These are phyloP conservation scores for Conopomorpha cramerella DNA, from an alignment of 1,140 invertebrate genomes.

Conservation along the genomic window DNA sequence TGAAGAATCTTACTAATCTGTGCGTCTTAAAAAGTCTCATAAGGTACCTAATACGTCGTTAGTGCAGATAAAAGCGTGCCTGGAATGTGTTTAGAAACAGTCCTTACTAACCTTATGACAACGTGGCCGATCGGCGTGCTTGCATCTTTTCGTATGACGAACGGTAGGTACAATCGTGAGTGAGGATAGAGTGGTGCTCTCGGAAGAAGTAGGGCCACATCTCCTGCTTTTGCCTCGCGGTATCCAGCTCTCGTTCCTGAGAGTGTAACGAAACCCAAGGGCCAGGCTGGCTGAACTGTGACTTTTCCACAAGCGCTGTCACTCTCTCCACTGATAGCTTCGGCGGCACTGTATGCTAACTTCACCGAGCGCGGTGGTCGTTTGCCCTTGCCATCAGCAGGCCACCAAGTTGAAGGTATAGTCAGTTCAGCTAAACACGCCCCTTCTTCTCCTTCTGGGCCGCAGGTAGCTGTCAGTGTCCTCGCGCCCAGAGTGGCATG, in stretches of 20 bases:
- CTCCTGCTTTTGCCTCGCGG: constrained; percentile 80
- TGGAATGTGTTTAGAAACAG: constrained; percentile 3
- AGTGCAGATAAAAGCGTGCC: background rate
- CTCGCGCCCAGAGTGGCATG: constrained; percentile 68
- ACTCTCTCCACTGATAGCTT: constrained; percentile 71
- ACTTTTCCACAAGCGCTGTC: constrained; percentile 70
- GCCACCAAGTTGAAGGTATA: constrained; percentile 88
- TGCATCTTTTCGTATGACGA: constrained; percentile 74
- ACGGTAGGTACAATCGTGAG: constrained; percentile 84
- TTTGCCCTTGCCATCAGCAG: constrained; percentile 65
- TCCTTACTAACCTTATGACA: constrained; percentile 73
- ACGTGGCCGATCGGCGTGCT: constrained; percentile 74
- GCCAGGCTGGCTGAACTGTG: constrained; percentile 74
- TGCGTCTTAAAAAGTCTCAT: too few relatives aligned
- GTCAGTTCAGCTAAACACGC: constrained; percentile 82
- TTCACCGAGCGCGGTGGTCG: constrained; percentile 71
- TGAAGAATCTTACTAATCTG: too few relatives aligned
- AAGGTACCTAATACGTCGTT: too few relatives aligned
- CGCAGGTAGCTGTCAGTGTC: constrained; percentile 79
- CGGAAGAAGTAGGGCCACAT: constrained; percentile 82
- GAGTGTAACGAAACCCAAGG: constrained; percentile 72
- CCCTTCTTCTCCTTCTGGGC: constrained; percentile 85
- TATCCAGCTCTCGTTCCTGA: constrained; percentile 78
- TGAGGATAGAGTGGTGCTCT: constrained; percentile 84
- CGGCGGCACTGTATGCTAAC: constrained; percentile 82